These are phyloP conservation scores for Sinohyriopsis cumingii DNA, from an alignment of 2,888 invertebrate species.

Conservation along the genomic window DNA sequence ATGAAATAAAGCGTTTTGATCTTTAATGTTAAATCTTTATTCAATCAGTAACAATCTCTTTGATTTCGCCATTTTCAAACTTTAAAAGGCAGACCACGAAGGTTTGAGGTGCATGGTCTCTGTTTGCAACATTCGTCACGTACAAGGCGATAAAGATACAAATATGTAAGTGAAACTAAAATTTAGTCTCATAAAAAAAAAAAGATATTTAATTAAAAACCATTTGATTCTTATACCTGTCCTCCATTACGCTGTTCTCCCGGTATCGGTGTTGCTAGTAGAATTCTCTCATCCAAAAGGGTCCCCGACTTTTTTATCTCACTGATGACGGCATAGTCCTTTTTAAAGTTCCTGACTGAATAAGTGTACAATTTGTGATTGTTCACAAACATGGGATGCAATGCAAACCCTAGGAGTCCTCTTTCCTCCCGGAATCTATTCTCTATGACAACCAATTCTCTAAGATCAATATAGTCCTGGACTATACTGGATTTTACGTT, in stretches of 20 bases:
- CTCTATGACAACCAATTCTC: slow-evolving; percentile 24
- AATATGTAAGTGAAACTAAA: too few species aligned
- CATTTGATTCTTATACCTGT: slow-evolving; percentile 43
- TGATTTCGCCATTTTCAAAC: too few species aligned
- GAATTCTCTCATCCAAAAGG: slow-evolving; percentile 40
- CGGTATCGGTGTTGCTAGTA: slow-evolving; percentile 58
- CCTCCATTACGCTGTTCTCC: slow-evolving; percentile 62
- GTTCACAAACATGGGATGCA: slow-evolving; percentile 57
- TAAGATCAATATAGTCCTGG: slow-evolving; percentile 35
- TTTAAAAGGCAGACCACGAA: too few species aligned
- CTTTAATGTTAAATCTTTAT: too few species aligned
- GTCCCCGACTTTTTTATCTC: slow-evolving; percentile 25
- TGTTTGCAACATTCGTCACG: too few species aligned
- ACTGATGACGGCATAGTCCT: slow-evolving; percentile 23
- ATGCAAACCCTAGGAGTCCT: slow-evolving; percentile 58
- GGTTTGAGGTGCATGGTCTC: too few species aligned
- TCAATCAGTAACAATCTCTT: too few species aligned
- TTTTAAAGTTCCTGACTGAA: slow-evolving; percentile 38
- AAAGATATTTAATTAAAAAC: too few species aligned
- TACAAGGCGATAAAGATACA: too few species aligned
- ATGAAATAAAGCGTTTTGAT: too few species aligned
- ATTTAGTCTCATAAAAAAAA: too few species aligned
- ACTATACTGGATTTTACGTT: slow-evolving; percentile 4
- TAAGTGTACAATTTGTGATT: slow-evolving; percentile 58
- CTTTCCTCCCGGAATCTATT: slow-evolving; percentile 41